These are phyloP conservation scores for Megaceryle maxima DNA, from an alignment of 2,113 vertebrate genomes.

Conservation along the genomic window DNA sequence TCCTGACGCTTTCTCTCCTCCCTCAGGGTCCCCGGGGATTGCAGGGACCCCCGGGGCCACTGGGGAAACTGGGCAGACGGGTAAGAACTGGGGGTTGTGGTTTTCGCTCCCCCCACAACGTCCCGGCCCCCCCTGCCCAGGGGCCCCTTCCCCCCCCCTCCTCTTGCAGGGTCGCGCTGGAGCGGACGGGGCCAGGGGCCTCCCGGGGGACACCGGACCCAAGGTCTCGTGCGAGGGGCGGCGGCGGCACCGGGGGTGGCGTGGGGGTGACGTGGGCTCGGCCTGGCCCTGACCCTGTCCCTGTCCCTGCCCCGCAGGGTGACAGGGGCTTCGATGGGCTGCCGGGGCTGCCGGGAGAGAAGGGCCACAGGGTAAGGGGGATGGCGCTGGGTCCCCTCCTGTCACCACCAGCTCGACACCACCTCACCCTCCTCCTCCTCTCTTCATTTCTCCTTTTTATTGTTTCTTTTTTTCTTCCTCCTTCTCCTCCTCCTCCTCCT, in stretches of 20 bases:
- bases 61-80: constrained; percentile 84
- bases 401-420: too few relatives aligned
- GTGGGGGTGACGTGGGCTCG: too few relatives aligned
- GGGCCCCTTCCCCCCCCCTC: background rate
- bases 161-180: constrained; percentile 80
- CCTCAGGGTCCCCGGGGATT: constrained; percentile 84
- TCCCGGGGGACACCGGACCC: constrained; percentile 86
- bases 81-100: constrained; percentile 60
- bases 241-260: background rate
- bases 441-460: too few relatives aligned
- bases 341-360: too few relatives aligned
- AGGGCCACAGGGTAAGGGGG: too few relatives aligned
- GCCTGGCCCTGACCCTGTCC: too few relatives aligned
- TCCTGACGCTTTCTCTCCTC: background rate
- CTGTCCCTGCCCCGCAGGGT: too few relatives aligned
- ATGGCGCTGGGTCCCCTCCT: too few relatives aligned
- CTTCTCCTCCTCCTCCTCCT: too few relatives aligned
- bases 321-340: too few relatives aligned
- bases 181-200: constrained; percentile 85
- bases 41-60: constrained; percentile 76
- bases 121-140: background rate
- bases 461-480: too few relatives aligned
- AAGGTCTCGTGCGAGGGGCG: constrained; percentile 73
- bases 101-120: background rate
- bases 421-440: too few relatives aligned